Percentiles rank a stretch among this genome's conserved stretches.
phyloP scores from a whole-genome alignment of 2,113 vertebrate species.

The Perognathus longimembris region DNA sequence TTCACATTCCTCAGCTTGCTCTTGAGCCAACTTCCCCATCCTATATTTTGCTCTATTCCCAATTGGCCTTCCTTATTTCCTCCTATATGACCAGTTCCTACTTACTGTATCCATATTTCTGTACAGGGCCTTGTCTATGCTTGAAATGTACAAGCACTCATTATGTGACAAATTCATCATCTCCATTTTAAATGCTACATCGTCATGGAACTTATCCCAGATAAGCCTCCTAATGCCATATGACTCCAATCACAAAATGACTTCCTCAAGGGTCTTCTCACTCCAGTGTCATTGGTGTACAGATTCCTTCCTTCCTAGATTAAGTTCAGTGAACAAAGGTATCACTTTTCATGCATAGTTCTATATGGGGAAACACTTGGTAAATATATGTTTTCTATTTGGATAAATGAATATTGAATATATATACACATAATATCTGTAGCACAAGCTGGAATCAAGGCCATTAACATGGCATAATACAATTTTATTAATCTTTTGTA shows the following conservation, averaged over 20 bases:
- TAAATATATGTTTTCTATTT: not conserved
- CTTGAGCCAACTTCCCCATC: rapidly evolving
- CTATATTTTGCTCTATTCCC: not conserved
- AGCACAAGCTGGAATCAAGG: conserved; percentile 26
- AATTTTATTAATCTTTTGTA: conserved; percentile 15
- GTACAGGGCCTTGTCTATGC: not conserved
- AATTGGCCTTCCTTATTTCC: not conserved
- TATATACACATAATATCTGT: conserved; percentile 31
- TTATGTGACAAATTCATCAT: not conserved
- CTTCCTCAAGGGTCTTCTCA: not conserved
- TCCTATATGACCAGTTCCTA: not conserved
- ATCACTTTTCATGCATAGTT: not conserved
- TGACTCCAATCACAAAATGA: not conserved
- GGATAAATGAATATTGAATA: conserved; percentile 29
- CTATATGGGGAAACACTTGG: not conserved
- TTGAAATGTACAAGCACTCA: not conserved
- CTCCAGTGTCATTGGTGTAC: not conserved
- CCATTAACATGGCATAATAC: not conserved
- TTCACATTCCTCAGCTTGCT: not conserved
- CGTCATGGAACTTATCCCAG: not conserved
- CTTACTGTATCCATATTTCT: not conserved
- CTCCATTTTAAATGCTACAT: not conserved
- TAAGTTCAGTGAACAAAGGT: not conserved
- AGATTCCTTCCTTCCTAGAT: not conserved
- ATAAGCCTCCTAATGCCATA: not conserved